Evolutionary conservation across 2,797 vertebrate genomes (phyloP).

Genomic region (Ctenosaura bakeri): DNA sequence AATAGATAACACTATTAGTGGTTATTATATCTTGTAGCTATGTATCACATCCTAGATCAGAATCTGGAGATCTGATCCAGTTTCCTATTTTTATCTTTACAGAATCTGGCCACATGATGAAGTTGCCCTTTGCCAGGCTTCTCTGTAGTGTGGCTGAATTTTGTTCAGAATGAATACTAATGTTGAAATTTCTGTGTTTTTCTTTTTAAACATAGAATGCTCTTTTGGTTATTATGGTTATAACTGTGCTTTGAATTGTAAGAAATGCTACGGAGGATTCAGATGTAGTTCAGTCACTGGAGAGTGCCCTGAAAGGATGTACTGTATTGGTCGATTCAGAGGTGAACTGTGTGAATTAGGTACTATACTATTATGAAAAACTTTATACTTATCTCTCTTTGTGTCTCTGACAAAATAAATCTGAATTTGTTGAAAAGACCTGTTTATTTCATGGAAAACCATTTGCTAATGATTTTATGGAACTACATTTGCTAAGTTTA

Average conservation of each 20-base stretch:
- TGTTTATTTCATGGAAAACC: background rate
- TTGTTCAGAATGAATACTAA: background rate
- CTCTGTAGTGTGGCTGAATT: background rate
- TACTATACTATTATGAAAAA: constrained; percentile 16
- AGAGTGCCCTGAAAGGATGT: constrained; percentile 35
- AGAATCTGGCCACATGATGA: background rate
- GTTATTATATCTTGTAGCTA: background rate
- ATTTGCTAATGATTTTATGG: background rate
- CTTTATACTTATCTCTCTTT: background rate
- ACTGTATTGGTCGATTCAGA: constrained; percentile 41
- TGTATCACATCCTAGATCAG: background rate
- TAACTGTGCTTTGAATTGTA: constrained; percentile 31
- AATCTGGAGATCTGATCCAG: too few relatives aligned
- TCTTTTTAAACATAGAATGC: constrained; percentile 41
- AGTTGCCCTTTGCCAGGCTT: background rate
- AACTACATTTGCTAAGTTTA: background rate
- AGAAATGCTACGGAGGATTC: constrained; percentile 35
- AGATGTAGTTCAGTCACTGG: constrained; percentile 47
- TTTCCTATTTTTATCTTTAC: too few relatives aligned
- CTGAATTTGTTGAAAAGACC: background rate
- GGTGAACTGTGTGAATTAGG: constrained; percentile 53
- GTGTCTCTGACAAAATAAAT: background rate
- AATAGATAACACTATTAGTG: background rate
- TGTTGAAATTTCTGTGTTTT: background rate
- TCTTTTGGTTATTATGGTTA: constrained; percentile 39